phyloP scores from a whole-genome alignment of 2,113 vertebrate genomes.

The Calonectris borealis region DNA sequence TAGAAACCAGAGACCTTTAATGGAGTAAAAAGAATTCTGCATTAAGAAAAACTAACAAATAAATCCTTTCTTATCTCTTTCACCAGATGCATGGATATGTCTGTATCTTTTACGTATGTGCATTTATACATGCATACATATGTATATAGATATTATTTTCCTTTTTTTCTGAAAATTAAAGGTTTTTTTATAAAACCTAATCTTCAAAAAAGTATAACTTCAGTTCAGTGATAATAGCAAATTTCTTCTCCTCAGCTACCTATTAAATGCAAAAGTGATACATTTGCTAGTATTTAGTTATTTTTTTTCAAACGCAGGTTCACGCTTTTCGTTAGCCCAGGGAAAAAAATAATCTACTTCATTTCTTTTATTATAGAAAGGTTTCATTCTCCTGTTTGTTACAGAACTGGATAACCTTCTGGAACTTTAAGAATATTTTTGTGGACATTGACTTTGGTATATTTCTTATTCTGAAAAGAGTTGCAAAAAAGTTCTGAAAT shows the following conservation, averaged over 20 bases:
- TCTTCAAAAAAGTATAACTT: neutral
- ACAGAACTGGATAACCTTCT: neutral
- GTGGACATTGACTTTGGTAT: neutral
- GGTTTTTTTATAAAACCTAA: neutral
- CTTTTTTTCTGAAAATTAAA: neutral
- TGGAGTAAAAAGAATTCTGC: neutral
- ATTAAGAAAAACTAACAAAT: neutral
- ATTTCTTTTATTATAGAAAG: neutral
- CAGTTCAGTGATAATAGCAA: neutral
- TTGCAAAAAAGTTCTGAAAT: neutral
- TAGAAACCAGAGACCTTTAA: slow-evolving; percentile 17
- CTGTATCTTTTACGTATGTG: fast-evolving
- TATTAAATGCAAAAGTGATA: neutral
- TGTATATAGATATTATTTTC: neutral
- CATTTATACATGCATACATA: neutral
- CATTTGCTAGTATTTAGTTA: neutral
- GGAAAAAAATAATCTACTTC: neutral
- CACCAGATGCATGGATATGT: neutral
- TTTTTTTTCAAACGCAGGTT: neutral
- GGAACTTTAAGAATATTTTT: neutral
- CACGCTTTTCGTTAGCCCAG: neutral
- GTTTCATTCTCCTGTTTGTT: neutral
- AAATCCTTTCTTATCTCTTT: neutral
- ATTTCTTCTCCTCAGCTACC: neutral
- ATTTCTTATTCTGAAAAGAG: neutral